Base-by-base conservation (phyloP, 2,797 vertebrate genomes). In the Mustela erminea region DNA sequence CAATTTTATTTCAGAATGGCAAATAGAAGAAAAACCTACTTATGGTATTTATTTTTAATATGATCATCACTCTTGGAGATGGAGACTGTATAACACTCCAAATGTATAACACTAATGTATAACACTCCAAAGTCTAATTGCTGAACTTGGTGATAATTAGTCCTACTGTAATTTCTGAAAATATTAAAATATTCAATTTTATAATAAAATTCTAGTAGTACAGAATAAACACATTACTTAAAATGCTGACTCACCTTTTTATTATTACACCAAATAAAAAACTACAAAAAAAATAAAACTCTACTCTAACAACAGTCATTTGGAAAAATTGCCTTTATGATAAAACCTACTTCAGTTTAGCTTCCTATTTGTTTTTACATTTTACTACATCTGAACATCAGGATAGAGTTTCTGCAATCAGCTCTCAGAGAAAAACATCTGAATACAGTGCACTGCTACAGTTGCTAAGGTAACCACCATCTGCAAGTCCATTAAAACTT, bases 401-500 rank as follows among this genome's bases (percentile, higher is more conserved):
- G 35, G 35, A 93, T 77, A 74, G 94, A 74, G 90, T 94, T 92
- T 97, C 78, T 87, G 46, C 62, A 96, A 10, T 15, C 32, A 77
- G 15, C n/a, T 87, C 80, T 96, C 46, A 49, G 77, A 93, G 96
- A 92, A 41, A 96, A 95, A 95, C 80, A 92, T 93, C 93, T 97
- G 97, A 97, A 83, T 88, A 93, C 18, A 0, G 0, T 0, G 0
- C 52, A 38, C 2, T 90, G 82, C 35, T 89, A 35, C 78, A 83
- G 86, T 96, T 97, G 93, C 97, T 95, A 93, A 66, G 90, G 84
- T 92, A 97, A 98, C 96, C n/a, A 95, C 78, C 91, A 97, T 97
- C 93, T 93, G 68, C 29, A 86, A 54, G 64, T 92, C 43, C 41
- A 74, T 88, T 81, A 68, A 95, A 98, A 98, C 93, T 80, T 74